These are phyloP conservation scores for Ectemnius lituratus DNA, from an alignment of 2,888 invertebrate genomes.

Conservation along the genomic window DNA sequence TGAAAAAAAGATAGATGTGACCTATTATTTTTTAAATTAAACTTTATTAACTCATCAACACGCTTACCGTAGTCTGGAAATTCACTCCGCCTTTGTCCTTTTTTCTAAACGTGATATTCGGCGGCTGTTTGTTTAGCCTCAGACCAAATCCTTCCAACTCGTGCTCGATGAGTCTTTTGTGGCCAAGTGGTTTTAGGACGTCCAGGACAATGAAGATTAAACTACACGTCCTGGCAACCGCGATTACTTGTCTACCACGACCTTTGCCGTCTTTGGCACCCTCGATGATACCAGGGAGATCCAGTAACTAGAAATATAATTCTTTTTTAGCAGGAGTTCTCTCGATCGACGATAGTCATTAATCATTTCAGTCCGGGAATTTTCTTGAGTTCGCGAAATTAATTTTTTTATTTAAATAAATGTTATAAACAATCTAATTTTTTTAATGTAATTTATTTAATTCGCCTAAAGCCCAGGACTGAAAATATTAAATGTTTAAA, in stretches of 20 bases:
- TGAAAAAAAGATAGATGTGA: not conserved
- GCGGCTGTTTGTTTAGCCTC: slow-evolving; percentile 96
- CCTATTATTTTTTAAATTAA: slow-evolving; percentile 9
- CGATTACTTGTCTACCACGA: slow-evolving; percentile 98
- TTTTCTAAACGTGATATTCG: slow-evolving; percentile 95
- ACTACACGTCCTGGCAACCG: slow-evolving; percentile 98
- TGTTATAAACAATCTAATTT: no score
- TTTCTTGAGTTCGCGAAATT: no score
- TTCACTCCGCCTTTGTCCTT: slow-evolving; percentile 99
- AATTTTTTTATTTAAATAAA: no score
- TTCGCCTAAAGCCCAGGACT: no score
- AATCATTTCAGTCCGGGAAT: not conserved
- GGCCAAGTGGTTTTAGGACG: slow-evolving; percentile 97
- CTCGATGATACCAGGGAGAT: slow-evolving; percentile 99
- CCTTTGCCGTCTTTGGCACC: slow-evolving; percentile 99
- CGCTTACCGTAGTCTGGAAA: slow-evolving; percentile 90
- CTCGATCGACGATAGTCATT: not conserved
- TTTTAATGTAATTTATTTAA: no score
- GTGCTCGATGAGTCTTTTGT: slow-evolving; percentile 96
- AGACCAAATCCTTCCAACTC: slow-evolving; percentile 99
- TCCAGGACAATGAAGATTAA: slow-evolving; percentile 98
- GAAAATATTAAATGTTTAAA: not conserved
- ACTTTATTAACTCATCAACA: not conserved
- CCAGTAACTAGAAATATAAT: slow-evolving; percentile 85
- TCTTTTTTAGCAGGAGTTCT: no score